Evolutionary conservation across 1,140 invertebrate species (phyloP).

Genomic region (Zeugodacus cucurbitae): DNA sequence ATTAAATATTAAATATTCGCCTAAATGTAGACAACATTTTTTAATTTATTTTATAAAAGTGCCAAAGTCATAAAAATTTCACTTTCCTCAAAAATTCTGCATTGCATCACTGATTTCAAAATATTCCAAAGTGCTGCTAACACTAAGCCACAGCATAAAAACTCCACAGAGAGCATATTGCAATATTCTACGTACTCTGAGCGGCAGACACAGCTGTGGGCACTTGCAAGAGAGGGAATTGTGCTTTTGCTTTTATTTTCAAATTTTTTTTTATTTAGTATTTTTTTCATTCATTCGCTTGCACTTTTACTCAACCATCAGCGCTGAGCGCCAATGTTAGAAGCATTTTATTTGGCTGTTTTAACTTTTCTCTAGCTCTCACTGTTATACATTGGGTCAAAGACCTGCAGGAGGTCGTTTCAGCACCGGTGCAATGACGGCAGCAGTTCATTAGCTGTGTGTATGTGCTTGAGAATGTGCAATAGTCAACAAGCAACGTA

Average conservation of each 20-base stretch:
- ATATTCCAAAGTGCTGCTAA: too few species aligned
- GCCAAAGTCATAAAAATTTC: too few species aligned
- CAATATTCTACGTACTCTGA: background rate
- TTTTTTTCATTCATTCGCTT: background rate
- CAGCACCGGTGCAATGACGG: constrained; percentile 59
- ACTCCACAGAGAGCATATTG: background rate
- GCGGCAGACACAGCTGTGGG: background rate
- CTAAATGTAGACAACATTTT: too few species aligned
- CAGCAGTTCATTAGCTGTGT: background rate
- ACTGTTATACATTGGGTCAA: constrained; percentile 53
- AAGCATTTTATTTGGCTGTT: background rate
- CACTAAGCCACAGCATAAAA: too few species aligned
- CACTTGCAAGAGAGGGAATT: background rate
- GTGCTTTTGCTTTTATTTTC: background rate
- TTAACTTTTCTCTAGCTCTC: constrained; percentile 9
- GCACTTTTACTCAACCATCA: constrained; percentile 24
- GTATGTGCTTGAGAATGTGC: background rate
- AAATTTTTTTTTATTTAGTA: background rate
- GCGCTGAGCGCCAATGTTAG: background rate
- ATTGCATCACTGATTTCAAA: too few species aligned
- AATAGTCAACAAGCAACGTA: constrained; percentile 4
- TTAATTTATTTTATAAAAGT: too few species aligned
- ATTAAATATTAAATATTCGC: too few species aligned
- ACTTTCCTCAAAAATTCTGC: too few species aligned
- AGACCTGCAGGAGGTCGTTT: constrained; percentile 66